phyloP scores from a whole-genome alignment of 2,797 vertebrate genomes.

The Pterois miles region DNA sequence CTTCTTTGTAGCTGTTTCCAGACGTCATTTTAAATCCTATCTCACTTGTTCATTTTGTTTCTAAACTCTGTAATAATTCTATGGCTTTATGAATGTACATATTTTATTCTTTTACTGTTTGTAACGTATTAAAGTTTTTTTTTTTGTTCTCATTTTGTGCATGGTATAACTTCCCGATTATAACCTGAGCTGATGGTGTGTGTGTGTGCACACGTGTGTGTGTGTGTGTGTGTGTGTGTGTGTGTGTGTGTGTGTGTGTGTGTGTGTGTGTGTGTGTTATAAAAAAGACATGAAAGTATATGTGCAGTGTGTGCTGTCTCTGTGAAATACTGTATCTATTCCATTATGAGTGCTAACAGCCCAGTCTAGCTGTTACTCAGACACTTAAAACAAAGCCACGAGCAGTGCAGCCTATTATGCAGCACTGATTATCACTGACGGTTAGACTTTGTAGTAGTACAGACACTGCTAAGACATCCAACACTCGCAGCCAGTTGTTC shows the following conservation, averaged over 20 bases:
- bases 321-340: slow-evolving; percentile 36
- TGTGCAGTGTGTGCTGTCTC: slow-evolving; percentile 8
- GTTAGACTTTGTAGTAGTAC: slow-evolving; percentile 7
- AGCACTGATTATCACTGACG: slow-evolving; percentile 33
- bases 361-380: slow-evolving; percentile 26
- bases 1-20: slow-evolving; percentile 21
- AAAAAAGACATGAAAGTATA: not conserved
- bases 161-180: not conserved
- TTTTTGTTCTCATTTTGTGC: slow-evolving; percentile 13
- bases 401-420: slow-evolving; percentile 18
- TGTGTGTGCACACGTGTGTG: not conserved
- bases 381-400: slow-evolving; percentile 30
- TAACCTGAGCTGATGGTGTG: not conserved
- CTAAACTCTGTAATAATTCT: slow-evolving; percentile 20
- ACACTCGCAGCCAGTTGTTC: not conserved
- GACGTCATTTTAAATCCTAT: slow-evolving; percentile 13
- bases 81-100: slow-evolving; percentile 20
- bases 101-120: slow-evolving; percentile 36
- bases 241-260: not conserved
- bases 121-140: slow-evolving; percentile 65
- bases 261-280: not conserved
- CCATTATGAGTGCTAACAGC: slow-evolving; percentile 18
- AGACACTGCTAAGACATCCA: not conserved
- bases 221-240: not conserved
- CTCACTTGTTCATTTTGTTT: slow-evolving; percentile 6